Evolutionary conservation across 2,797 vertebrate species (phyloP), one percentile per base, ranked within the genome.

Genomic region (Notamacropus eugenii): DNA sequence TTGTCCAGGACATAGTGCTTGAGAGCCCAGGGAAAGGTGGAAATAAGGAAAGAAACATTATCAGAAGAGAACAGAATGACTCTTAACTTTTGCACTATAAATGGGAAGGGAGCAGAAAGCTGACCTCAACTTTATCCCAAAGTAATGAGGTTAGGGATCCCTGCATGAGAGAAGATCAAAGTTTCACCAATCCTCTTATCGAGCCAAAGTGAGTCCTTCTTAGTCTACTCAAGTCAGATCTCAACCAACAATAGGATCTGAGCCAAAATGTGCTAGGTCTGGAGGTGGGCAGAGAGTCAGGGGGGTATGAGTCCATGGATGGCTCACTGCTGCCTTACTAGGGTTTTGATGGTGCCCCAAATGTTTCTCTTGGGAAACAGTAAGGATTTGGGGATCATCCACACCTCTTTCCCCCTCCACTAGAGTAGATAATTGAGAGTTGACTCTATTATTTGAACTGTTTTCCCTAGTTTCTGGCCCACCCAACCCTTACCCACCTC

Each of bases 101-200:
- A 19, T 5, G 16, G 13, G 29, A 54, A 46, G 74, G 40, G 0
- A n/a, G 19, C 29, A 24, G 24, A 0, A 0, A 4, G 5, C 0
- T 46, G 40, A 50, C 74, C 40, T 87, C 74, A 87, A 50, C 40
- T 87, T 50, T 46, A 16, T 87, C 27, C 74, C 74, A 50, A 50
- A 87, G 40, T 50, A 27, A 50, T 50, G 74, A 46, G 22, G 19
- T 82, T 10, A 22, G 67, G n/a, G 19, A 82, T 87, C 74, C 40
- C 40, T 46, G 40, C 22, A 46, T 3, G 22, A 82, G 40, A 82
- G n/a, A 46, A 46, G 46, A 40, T 82, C 74, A 46, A 82, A 3
- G 22, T 46, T 40, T 46, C 2, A 24, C n/a, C 74, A 46, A 24
- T 2, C 22, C 40, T 82, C 74, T 46, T 3, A 4, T 46, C 22